Evolutionary conservation across 1,140 invertebrate species (phyloP).

Genomic region (Antheraea mylitta): DNA sequence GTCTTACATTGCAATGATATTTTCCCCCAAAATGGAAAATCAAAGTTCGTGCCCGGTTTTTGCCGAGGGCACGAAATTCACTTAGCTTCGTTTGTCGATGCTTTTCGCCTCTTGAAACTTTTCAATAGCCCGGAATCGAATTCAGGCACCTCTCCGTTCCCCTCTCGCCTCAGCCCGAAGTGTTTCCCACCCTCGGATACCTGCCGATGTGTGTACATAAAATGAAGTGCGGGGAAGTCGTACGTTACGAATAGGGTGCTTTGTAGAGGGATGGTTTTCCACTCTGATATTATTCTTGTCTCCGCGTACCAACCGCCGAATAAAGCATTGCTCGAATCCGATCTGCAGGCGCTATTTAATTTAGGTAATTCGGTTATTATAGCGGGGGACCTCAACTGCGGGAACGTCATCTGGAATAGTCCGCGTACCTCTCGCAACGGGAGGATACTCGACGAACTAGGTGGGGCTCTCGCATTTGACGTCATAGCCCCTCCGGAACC

Average conservation of each 20-base stretch:
- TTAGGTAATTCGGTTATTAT: too few species aligned
- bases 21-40: background rate
- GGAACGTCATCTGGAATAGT: too few species aligned
- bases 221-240: background rate
- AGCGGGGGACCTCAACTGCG: too few species aligned
- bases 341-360: too few species aligned
- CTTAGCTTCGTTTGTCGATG: slow-evolving; percentile 78
- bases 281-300: too few species aligned
- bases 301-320: too few species aligned
- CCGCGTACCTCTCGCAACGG: too few species aligned
- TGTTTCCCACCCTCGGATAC: slow-evolving; percentile 25
- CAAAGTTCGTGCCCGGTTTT: slow-evolving; percentile 42
- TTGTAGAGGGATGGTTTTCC: background rate
- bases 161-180: slow-evolving; percentile 8
- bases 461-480: too few species aligned
- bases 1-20: background rate
- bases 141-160: slow-evolving; percentile 40
- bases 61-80: slow-evolving; percentile 73
- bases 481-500: too few species aligned
- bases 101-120: slow-evolving; percentile 78
- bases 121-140: slow-evolving; percentile 76
- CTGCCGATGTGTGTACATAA: slow-evolving; percentile 21
- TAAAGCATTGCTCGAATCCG: too few species aligned
- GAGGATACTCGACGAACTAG: too few species aligned
- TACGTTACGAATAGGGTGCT: background rate